Evolutionary conservation across 2,888 invertebrate genomes (phyloP).

Genomic region (Amiota mariae): DNA sequence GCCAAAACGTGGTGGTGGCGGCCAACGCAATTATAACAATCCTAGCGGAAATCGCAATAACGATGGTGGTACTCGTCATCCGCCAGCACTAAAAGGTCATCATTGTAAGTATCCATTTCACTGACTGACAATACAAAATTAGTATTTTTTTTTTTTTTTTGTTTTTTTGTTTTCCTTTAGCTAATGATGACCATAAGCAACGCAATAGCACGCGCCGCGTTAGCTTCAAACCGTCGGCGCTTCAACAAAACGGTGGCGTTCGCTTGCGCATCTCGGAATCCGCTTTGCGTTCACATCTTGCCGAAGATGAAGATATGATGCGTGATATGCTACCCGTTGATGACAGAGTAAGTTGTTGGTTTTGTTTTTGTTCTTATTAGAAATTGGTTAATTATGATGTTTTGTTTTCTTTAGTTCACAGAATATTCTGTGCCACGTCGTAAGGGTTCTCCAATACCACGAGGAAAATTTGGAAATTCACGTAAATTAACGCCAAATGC

Average conservation of each 20-base stretch:
- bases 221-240: slow-evolving; percentile 71
- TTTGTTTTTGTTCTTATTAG: too few relatives aligned
- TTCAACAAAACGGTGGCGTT: slow-evolving; percentile 49
- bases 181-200: slow-evolving; percentile 64
- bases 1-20: slow-evolving; percentile 59
- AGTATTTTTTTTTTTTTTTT: slow-evolving; percentile 30
- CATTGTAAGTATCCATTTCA: slow-evolving; percentile 53
- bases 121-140: not conserved
- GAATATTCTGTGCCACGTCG: slow-evolving; percentile 54
- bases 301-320: slow-evolving; percentile 72
- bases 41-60: slow-evolving; percentile 37
- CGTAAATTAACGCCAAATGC: slow-evolving; percentile 69
- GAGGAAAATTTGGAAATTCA: slow-evolving; percentile 54
- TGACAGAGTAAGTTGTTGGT: slow-evolving; percentile 42
- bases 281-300: slow-evolving; percentile 58
- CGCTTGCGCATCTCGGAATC: slow-evolving; percentile 60
- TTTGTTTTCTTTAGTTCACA: slow-evolving; percentile 11
- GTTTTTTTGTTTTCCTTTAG: slow-evolving; percentile 6
- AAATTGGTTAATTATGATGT: not conserved
- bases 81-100: slow-evolving; percentile 60
- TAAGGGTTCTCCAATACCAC: slow-evolving; percentile 69
- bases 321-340: slow-evolving; percentile 55
- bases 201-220: slow-evolving; percentile 70
- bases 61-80: slow-evolving; percentile 62
- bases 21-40: slow-evolving; percentile 57